These are phyloP conservation scores for Esox lucius DNA, from an alignment of 2,797 vertebrate species.

Conservation along the genomic window DNA sequence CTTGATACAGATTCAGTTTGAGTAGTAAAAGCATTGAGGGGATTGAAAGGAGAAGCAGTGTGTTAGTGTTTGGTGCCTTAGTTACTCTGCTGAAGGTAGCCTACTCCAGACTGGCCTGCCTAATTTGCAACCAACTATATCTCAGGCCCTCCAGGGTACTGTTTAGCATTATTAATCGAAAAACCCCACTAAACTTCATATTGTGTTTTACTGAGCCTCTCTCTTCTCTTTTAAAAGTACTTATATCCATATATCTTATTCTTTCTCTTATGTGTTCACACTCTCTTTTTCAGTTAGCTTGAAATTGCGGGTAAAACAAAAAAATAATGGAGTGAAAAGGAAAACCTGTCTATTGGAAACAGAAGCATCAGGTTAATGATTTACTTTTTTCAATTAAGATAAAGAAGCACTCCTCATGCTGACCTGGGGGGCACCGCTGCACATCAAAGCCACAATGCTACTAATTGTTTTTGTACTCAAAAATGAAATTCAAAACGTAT, in stretches of 20 bases:
- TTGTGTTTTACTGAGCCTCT: slow-evolving; percentile 56
- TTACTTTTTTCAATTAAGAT: slow-evolving; percentile 85
- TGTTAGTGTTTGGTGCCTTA: slow-evolving; percentile 64
- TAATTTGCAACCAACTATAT: slow-evolving; percentile 67
- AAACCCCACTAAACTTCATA: slow-evolving; percentile 74
- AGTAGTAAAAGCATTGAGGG: slow-evolving; percentile 63
- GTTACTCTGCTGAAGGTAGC: slow-evolving; percentile 64
- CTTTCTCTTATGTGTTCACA: slow-evolving; percentile 11
- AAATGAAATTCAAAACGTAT: slow-evolving; percentile 58
- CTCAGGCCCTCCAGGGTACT: slow-evolving; percentile 49
- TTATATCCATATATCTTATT: slow-evolving; percentile 25
- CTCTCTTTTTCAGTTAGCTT: slow-evolving; percentile 12
- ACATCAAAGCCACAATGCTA: slow-evolving; percentile 73
- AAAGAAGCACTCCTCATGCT: slow-evolving; percentile 69
- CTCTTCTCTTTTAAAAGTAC: slow-evolving; percentile 34
- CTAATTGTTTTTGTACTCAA: slow-evolving; percentile 67
- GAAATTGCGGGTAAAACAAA: slow-evolving; percentile 21
- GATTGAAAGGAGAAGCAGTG: slow-evolving; percentile 26
- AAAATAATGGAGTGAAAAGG: slow-evolving; percentile 36
- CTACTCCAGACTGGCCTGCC: slow-evolving; percentile 64
- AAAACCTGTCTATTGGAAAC: slow-evolving; percentile 66
- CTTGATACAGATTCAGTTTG: slow-evolving; percentile 72
- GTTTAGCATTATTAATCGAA: slow-evolving; percentile 79
- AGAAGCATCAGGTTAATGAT: slow-evolving; percentile 81
- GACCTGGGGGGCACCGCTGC: slow-evolving; percentile 68